Conservation (phyloP, 2,888 invertebrate genomes). For the Xanthostigma xanthostigma region DNA sequence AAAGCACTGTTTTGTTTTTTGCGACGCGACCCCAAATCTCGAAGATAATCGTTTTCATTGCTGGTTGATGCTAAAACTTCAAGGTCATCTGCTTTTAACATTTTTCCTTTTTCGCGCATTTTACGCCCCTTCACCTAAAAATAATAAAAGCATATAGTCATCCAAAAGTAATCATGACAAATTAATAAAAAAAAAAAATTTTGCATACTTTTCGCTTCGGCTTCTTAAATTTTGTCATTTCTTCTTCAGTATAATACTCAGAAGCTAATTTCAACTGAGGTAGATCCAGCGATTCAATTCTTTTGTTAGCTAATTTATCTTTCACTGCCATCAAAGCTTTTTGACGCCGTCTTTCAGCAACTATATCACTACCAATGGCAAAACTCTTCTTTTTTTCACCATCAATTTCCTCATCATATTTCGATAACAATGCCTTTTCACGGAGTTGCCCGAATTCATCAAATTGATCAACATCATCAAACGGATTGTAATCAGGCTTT, state of each 20-base stretch:
- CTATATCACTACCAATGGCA: constrained; percentile 53
- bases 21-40: constrained; percentile 20
- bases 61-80: constrained; percentile 24
- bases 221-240: constrained; percentile 81
- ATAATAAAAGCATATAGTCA: constrained; percentile 9
- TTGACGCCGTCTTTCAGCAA: constrained; percentile 36
- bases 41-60: not conserved
- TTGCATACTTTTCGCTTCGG: constrained; percentile 52
- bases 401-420: constrained; percentile 91
- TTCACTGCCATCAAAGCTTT: constrained; percentile 33
- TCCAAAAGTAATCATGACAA: constrained; percentile 2
- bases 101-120: constrained; percentile 42
- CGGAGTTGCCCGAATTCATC: constrained; percentile 50
- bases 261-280: constrained; percentile 58
- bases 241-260: constrained; percentile 78
- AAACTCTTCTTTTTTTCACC: constrained; percentile 56
- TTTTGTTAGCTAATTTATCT: constrained; percentile 46
- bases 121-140: constrained; percentile 35
- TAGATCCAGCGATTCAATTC: constrained; percentile 56
- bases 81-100: constrained; percentile 59
- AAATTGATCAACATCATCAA: constrained; percentile 64
- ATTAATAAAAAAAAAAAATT: not conserved
- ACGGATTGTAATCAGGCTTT: constrained; percentile 73
- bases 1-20: constrained; percentile 28
- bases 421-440: constrained; percentile 57